These are phyloP conservation scores for Archegozetes longisetosus DNA, from an alignment of 1,140 invertebrate species.

Conservation along the genomic window DNA sequence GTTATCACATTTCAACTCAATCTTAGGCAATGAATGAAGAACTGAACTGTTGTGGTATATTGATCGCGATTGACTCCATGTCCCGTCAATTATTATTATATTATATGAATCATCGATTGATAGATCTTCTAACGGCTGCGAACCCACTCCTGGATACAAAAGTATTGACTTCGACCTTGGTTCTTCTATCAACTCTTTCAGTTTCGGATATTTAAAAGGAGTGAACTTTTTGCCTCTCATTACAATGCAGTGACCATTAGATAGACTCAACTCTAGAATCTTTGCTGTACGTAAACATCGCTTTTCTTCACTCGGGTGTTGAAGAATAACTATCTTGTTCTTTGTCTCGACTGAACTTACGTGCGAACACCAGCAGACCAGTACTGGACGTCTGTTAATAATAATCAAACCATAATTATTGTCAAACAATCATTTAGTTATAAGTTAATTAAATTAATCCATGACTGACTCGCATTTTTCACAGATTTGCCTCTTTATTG, in stretches of 20 bases:
- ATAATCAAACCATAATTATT: slow-evolving; percentile 1
- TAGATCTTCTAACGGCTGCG: slow-evolving; percentile 32
- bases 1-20: slow-evolving; percentile 48
- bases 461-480: slow-evolving; percentile 7
- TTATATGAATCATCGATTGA: slow-evolving; percentile 42
- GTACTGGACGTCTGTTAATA: slow-evolving; percentile 49
- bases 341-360: slow-evolving; percentile 48
- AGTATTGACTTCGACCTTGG: slow-evolving; percentile 45
- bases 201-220: slow-evolving; percentile 19
- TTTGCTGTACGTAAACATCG: slow-evolving; percentile 68
- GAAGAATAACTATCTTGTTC: slow-evolving; percentile 59
- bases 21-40: slow-evolving; percentile 23
- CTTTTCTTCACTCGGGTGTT: slow-evolving; percentile 84
- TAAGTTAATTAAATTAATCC: background rate
- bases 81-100: slow-evolving; percentile 74
- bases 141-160: slow-evolving; percentile 59
- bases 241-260: slow-evolving; percentile 52
- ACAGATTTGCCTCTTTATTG: slow-evolving; percentile 4
- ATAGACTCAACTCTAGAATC: slow-evolving; percentile 60
- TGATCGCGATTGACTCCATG: slow-evolving; percentile 75
- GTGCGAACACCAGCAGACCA: slow-evolving; percentile 73
- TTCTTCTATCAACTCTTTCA: background rate
- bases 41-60: slow-evolving; percentile 32
- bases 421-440: background rate
- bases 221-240: slow-evolving; percentile 72